These are phyloP conservation scores for Eilema griseolum DNA, from an alignment of 2,888 invertebrate genomes.

Conservation along the genomic window DNA sequence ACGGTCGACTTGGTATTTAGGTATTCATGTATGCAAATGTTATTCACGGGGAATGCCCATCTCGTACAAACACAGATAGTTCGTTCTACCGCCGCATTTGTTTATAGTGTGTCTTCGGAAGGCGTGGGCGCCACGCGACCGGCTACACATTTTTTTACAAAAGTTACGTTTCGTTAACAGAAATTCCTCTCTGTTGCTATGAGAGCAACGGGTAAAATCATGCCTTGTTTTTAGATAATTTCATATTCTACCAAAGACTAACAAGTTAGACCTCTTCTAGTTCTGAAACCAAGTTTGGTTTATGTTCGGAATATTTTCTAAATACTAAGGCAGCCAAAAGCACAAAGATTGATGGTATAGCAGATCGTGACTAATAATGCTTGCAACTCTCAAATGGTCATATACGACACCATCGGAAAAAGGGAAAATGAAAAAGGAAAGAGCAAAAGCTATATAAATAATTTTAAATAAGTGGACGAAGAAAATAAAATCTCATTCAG, in stretches of 20 bases:
- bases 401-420: too few species aligned
- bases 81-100: conserved; percentile 6
- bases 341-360: too few species aligned
- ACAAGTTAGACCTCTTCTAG: background rate
- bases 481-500: too few species aligned
- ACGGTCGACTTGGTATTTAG: conserved; percentile 19
- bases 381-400: too few species aligned
- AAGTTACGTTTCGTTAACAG: background rate
- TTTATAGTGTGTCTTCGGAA: conserved; percentile 12
- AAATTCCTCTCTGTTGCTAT: conserved; percentile 12
- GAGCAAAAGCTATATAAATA: too few species aligned
- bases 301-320: background rate
- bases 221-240: background rate
- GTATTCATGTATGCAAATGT: conserved; percentile 28
- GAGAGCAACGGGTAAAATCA: background rate
- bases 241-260: background rate
- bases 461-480: too few species aligned
- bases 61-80: background rate
- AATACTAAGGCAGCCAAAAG: too few species aligned
- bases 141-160: conserved; percentile 9
- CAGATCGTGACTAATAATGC: too few species aligned
- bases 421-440: too few species aligned
- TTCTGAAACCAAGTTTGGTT: background rate
- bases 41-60: conserved; percentile 18
- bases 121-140: conserved; percentile 16